phyloP scores from a whole-genome alignment of 2,797 vertebrate species.

The Xenops minutus region DNA sequence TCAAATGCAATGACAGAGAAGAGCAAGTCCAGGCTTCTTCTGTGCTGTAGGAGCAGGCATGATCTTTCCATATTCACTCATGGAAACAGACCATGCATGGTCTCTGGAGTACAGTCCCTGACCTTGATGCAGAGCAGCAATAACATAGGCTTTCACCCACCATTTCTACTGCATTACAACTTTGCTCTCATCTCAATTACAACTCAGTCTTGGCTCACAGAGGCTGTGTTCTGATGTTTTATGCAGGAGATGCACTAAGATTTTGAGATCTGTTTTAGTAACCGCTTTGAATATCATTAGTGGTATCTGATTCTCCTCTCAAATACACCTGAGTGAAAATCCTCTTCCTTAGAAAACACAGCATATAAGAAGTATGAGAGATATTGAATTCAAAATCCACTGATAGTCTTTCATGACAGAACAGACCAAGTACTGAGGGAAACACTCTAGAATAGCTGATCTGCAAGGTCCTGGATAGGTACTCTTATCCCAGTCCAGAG shows the following conservation, averaged over 20 bases:
- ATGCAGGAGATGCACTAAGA: background rate
- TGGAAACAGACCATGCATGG: background rate
- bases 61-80: background rate
- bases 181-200: background rate
- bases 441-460: background rate
- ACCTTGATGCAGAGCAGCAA: background rate
- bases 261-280: background rate
- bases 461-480: background rate
- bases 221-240: background rate
- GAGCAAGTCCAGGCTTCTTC: background rate
- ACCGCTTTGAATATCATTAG: background rate
- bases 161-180: background rate
- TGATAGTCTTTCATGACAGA: background rate
- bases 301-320: background rate
- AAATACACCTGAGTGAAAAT: background rate
- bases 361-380: accelerated
- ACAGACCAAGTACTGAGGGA: background rate
- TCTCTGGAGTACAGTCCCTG: background rate
- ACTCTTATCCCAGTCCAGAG: background rate
- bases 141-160: background rate
- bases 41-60: background rate
- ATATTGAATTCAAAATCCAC: background rate
- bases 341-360: background rate
- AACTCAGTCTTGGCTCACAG: background rate
- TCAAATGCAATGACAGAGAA: background rate